Base-by-base conservation (phyloP, 1,140 invertebrate genomes). In the Octopus bimaculoides region DNA sequence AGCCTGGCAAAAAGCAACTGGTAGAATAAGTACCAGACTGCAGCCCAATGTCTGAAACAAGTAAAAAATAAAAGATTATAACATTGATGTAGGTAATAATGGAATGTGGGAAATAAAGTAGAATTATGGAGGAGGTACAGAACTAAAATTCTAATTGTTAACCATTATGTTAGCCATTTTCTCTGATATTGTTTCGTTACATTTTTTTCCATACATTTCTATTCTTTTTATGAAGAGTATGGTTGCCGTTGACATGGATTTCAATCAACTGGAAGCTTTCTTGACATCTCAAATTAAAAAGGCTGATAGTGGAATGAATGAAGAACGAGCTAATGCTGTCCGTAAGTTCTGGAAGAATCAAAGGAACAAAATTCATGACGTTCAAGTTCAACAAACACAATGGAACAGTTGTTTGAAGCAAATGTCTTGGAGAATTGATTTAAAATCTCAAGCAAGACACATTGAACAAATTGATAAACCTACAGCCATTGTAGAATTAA, bases 281-380 rank as follows among this genome's bases (percentile, higher is more conserved):
- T 83, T 89, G 4, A 87, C 86, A 79, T 87, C 88, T 54, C 89
- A 89, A 82, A 85, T 83, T 73, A 88, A 86, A 78, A 84, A 85
- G 66, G 84, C 83, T 66, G 89, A 89, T 66, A 85, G 85, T 56
- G 84, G 84, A 54, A 83, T 89, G 5, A 86, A 85, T n/a, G 88
- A 89, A 82, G 85, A 87, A 41, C 84, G 88, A 81, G 86, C 86
- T 4, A 87, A 85, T 84, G 86, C 81, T n/a, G 81, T 87, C 20
- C 82, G 86, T 75, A 89, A 87, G 78, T 89, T 89, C 78, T 89
- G 89, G 89, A 89, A 87, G 84, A 84, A 80, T 66, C 85, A 89
- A 79, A 87, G 87, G 82, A 86, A 82, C 56, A 88, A 87, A 85
- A 87, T 89, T 80, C 89, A 89, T 80, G 89, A 89, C 14, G 86